Evolutionary conservation across 2,888 invertebrate genomes (phyloP).

Genomic region (Epistrophella euchroma): DNA sequence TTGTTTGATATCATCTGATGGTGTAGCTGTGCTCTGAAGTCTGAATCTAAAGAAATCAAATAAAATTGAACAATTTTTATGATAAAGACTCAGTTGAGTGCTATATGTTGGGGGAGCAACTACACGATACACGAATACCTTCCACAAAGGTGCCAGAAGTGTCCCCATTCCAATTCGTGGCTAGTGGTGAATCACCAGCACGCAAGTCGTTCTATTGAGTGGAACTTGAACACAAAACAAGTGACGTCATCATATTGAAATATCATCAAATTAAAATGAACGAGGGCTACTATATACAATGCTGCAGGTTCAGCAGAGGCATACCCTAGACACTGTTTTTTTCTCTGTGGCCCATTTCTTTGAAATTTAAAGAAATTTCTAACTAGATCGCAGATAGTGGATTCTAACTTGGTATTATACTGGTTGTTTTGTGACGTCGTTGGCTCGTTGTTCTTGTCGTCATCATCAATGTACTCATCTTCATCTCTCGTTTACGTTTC

Average conservation of each 20-base stretch:
- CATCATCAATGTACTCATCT: constrained; percentile 20
- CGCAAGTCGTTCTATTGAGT: constrained; percentile 33
- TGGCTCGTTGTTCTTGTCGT: not conserved
- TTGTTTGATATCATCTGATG: constrained; percentile 68
- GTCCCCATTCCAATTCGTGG: constrained; percentile 7
- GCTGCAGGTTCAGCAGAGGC: not conserved
- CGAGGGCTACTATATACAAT: not conserved
- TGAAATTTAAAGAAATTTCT: constrained; percentile 14
- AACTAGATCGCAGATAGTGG: constrained; percentile 42
- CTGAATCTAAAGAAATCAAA: constrained; percentile 67
- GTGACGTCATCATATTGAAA: constrained; percentile 27
- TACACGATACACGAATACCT: constrained; percentile 46
- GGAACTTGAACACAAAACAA: constrained; percentile 28
- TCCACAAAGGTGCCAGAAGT: constrained; percentile 47
- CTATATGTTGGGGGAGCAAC: constrained; percentile 71
- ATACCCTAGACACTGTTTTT: not conserved
- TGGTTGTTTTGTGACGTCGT: constrained; percentile 24
- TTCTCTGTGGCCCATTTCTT: not conserved
- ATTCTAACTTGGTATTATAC: constrained; percentile 39
- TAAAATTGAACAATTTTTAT: constrained; percentile 73
- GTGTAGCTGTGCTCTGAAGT: constrained; percentile 44
- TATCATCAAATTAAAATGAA: not conserved
- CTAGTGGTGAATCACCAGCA: constrained; percentile 7
- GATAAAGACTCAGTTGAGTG: constrained; percentile 75
- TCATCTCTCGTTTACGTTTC: constrained; percentile 38